A percentile compares a stretch with the other conserved stretches of the same genome.
Evolutionary conservation across 2,888 invertebrate species (phyloP).

Genomic region (Platynereis dumerilii): DNA sequence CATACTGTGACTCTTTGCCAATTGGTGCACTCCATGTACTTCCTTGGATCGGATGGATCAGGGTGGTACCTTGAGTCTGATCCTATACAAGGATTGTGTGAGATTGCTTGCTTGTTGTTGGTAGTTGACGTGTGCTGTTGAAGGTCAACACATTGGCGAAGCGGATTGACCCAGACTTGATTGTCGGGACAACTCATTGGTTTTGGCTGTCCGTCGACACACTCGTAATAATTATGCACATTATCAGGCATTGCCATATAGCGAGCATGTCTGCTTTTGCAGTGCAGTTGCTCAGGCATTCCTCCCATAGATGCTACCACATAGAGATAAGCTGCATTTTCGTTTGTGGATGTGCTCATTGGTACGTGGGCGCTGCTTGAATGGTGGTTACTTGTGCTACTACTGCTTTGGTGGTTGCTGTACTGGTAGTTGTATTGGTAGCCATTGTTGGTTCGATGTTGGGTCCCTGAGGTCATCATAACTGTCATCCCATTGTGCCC

Average conservation of each 20-base stretch:
- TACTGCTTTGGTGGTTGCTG: too few relatives aligned
- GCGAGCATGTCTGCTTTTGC: not conserved
- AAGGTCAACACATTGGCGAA: conserved; percentile 14
- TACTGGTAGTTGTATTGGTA: too few relatives aligned
- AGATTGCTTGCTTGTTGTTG: not conserved
- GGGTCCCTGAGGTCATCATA: too few relatives aligned
- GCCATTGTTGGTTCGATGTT: too few relatives aligned
- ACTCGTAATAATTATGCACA: conserved; percentile 26
- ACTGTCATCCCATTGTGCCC: too few relatives aligned
- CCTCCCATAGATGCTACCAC: too few relatives aligned
- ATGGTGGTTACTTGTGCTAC: too few relatives aligned
- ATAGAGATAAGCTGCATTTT: too few relatives aligned
- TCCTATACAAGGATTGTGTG: conserved; percentile 23
- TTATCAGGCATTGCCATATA: conserved; percentile 21
- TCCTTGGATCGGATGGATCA: conserved; percentile 38
- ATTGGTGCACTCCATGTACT: conserved; percentile 48
- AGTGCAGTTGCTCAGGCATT: not conserved
- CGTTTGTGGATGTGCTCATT: too few relatives aligned
- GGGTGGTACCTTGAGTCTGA: conserved; percentile 41
- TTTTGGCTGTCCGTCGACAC: conserved; percentile 13
- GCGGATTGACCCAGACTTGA: conserved; percentile 24
- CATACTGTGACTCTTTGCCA: conserved; percentile 27
- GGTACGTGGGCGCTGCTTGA: too few relatives aligned
- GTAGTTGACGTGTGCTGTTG: not conserved
- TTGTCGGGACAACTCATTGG: not conserved